Percentiles rank a stretch among this genome's conserved stretches.
Conservation (phyloP, 2,797 vertebrate genomes). For the Poliocrania exsul region DNA sequence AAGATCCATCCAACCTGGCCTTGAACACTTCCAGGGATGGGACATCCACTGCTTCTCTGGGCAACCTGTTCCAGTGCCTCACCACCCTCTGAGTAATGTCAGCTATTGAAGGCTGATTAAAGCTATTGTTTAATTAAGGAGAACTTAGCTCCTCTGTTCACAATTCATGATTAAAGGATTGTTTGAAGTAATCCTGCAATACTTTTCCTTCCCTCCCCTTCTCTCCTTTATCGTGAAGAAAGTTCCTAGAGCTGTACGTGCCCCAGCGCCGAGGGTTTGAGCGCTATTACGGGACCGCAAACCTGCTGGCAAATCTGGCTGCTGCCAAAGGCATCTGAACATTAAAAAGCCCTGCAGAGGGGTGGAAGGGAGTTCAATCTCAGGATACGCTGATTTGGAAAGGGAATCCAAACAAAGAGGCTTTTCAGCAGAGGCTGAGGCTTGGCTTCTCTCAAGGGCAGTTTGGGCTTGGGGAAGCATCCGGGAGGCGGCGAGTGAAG, state of each 20-base stretch:
- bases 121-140: conserved; percentile 72
- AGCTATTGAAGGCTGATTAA: conserved; percentile 67
- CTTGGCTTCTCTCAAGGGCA: conserved; percentile 77
- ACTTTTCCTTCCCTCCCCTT: not conserved
- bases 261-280: conserved; percentile 55
- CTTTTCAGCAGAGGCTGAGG: conserved; percentile 79
- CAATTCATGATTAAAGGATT: conserved; percentile 65
- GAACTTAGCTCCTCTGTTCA: conserved; percentile 60
- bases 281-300: conserved; percentile 62
- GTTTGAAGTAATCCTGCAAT: conserved; percentile 70
- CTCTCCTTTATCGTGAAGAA: not conserved
- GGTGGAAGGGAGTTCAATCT: conserved; percentile 78
- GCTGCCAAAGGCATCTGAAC: conserved; percentile 69
- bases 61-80: not conserved
- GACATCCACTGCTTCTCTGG: not conserved
- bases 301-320: conserved; percentile 68
- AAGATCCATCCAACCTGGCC: not conserved
- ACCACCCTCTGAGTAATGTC: not conserved
- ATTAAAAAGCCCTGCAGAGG: conserved; percentile 70
- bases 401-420: conserved; percentile 80
- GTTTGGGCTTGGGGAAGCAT: conserved; percentile 72
- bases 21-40: not conserved
- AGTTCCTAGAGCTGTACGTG: conserved; percentile 38
- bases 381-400: conserved; percentile 78
- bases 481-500: conserved; percentile 66